Evolutionary conservation across 2,888 invertebrate genomes (phyloP).

Genomic region (Tetrapedia diversipes): DNA sequence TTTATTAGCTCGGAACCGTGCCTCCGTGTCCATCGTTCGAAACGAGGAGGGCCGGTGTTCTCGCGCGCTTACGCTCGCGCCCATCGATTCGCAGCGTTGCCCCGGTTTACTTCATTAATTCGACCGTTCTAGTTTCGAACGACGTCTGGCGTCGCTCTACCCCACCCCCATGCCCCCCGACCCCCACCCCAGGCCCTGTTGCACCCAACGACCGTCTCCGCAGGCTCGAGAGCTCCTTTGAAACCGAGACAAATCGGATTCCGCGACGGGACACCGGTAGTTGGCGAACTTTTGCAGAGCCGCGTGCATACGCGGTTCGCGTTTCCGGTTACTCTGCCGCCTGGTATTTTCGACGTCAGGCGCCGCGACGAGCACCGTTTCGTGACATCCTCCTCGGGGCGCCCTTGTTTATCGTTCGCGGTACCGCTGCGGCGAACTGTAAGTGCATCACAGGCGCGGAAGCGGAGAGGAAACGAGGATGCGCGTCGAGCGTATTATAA

Average conservation of each 20-base stretch:
- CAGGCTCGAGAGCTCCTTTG: slow-evolving; percentile 29
- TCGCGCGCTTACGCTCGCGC: slow-evolving; percentile 19
- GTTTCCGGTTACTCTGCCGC: neutral
- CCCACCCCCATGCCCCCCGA: no score
- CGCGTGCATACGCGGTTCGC: slow-evolving; percentile 5
- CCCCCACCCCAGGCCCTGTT: neutral
- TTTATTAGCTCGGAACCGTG: slow-evolving; percentile 69
- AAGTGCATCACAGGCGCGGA: neutral
- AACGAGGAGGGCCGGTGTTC: slow-evolving; percentile 1
- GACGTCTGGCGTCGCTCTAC: neutral
- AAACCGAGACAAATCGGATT: slow-evolving; percentile 51
- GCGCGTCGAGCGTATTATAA: no score
- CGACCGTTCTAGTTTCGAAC: slow-evolving; percentile 28
- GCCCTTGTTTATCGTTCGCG: neutral
- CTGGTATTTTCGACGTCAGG: slow-evolving; percentile 3
- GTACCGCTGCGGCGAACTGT: neutral
- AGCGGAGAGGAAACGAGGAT: no score
- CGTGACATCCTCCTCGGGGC: neutral
- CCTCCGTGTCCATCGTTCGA: slow-evolving; percentile 50
- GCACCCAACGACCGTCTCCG: neutral
- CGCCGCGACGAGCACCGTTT: neutral
- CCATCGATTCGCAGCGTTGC: slow-evolving; percentile 40
- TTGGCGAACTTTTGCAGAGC: slow-evolving; percentile 32
- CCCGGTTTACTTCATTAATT: slow-evolving; percentile 53
- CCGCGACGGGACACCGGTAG: slow-evolving; percentile 42